These are phyloP conservation scores for Stenolophus ochropezus DNA, from an alignment of 2,888 invertebrate genomes.

Conservation along the genomic window DNA sequence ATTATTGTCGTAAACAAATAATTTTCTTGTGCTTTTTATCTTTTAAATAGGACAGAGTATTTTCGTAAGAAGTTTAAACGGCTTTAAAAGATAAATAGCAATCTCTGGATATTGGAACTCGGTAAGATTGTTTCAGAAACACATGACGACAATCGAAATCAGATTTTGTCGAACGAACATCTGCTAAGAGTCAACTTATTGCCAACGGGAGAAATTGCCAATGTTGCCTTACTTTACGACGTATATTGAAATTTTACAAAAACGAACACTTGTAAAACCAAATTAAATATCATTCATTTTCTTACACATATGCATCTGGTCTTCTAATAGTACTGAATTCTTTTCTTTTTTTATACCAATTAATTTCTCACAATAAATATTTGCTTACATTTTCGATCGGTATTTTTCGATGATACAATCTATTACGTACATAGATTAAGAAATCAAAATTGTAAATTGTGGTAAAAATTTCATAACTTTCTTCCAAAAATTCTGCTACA, in stretches of 20 bases:
- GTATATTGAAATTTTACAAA: not conserved
- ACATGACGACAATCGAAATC: not conserved
- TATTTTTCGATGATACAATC: too few species aligned
- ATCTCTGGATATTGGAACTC: not conserved
- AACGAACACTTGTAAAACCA: not conserved
- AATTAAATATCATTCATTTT: not conserved
- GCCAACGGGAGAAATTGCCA: slow-evolving; percentile 7
- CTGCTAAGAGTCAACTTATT: slow-evolving; percentile 10
- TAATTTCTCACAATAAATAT: too few species aligned
- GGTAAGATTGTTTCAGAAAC: not conserved
- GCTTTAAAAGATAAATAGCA: not conserved
- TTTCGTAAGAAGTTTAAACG: not conserved
- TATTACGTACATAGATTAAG: too few species aligned
- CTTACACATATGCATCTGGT: too few species aligned
- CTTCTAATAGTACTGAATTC: too few species aligned
- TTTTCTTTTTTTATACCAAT: too few species aligned
- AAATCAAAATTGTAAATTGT: too few species aligned
- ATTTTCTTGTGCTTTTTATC: slow-evolving; percentile 5
- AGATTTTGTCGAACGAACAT: slow-evolving; percentile 4
- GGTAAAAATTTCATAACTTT: not conserved
- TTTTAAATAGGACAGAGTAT: not conserved
- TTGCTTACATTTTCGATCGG: too few species aligned
- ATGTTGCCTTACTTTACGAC: not conserved
- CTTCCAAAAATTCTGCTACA: too few species aligned
- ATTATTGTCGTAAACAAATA: slow-evolving; percentile 12